These are phyloP conservation scores for Yponomeuta evonymella DNA, from an alignment of 2,888 invertebrate genomes.

Conservation along the genomic window DNA sequence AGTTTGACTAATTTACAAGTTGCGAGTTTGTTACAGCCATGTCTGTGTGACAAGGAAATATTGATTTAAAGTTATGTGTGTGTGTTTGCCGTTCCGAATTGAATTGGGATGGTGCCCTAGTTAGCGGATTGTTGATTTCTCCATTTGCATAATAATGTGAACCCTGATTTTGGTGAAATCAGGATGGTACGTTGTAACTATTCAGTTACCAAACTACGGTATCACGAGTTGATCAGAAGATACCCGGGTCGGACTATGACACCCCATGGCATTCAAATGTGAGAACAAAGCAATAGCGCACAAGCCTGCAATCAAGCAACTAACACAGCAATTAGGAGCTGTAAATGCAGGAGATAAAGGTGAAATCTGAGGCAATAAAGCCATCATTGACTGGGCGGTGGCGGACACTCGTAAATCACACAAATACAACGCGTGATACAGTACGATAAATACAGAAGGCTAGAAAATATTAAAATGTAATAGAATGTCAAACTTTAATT, in stretches of 20 bases:
- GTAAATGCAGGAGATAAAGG: conserved; percentile 13
- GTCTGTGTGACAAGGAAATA: not conserved
- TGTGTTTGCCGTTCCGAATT: not conserved
- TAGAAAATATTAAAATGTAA: not conserved
- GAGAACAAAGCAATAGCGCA: conserved; percentile 4
- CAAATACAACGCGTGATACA: not conserved
- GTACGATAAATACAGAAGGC: not conserved
- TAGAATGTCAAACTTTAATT: too few species aligned
- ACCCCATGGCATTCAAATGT: not conserved
- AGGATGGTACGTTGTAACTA: not conserved
- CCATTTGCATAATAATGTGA: not conserved
- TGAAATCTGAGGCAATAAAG: conserved; percentile 30
- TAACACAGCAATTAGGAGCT: conserved; percentile 8
- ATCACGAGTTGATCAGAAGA: not conserved
- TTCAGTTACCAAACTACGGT: not conserved
- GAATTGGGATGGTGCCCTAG: not conserved
- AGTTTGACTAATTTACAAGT: conserved; percentile 11
- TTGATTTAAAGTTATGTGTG: not conserved
- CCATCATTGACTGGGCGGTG: conserved; percentile 26
- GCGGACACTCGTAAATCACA: conserved; percentile 13
- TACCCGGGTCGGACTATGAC: not conserved
- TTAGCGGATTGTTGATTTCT: not conserved
- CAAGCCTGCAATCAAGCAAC: conserved; percentile 7
- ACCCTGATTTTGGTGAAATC: not conserved
- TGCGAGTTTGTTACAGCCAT: conserved; percentile 4